A percentile compares a stretch with the other conserved stretches of the same genome.
These are phyloP conservation scores for Pomatorhinus ruficollis DNA, from an alignment of 2,113 vertebrate genomes.

Conservation along the genomic window DNA sequence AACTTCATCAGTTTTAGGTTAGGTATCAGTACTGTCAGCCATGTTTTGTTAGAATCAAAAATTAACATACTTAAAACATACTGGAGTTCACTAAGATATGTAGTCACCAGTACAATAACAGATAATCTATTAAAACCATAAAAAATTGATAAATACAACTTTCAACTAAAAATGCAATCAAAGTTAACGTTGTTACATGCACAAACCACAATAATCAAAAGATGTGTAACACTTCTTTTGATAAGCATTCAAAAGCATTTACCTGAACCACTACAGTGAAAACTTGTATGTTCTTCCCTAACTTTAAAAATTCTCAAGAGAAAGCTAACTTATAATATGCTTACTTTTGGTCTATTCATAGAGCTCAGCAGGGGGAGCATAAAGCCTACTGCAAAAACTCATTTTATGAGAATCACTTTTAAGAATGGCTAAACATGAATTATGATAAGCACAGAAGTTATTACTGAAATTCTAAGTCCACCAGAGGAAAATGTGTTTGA, in stretches of 20 bases:
- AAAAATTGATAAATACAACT: background rate
- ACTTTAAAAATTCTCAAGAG: background rate
- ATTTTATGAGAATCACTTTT: background rate
- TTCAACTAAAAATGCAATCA: background rate
- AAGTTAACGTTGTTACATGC: background rate
- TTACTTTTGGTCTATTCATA: background rate
- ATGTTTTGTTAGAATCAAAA: background rate
- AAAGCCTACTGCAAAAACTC: background rate
- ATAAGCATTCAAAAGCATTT: background rate
- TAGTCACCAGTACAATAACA: background rate
- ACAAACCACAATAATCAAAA: background rate
- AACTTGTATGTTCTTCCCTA: background rate
- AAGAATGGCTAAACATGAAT: background rate
- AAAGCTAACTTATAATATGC: background rate
- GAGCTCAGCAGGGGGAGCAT: conserved; percentile 41
- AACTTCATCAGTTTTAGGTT: background rate
- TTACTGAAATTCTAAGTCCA: background rate
- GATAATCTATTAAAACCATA: background rate
- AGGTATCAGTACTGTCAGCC: background rate
- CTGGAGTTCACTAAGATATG: background rate
- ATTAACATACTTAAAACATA: background rate
- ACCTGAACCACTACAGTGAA: background rate
- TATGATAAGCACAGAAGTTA: background rate
- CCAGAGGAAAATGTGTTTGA: background rate
- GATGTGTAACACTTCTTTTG: background rate